Percentiles rank a stretch among this genome's conserved stretches.
Evolutionary conservation across 1,140 invertebrate genomes (phyloP).

Genomic region (Bombus picipes): DNA sequence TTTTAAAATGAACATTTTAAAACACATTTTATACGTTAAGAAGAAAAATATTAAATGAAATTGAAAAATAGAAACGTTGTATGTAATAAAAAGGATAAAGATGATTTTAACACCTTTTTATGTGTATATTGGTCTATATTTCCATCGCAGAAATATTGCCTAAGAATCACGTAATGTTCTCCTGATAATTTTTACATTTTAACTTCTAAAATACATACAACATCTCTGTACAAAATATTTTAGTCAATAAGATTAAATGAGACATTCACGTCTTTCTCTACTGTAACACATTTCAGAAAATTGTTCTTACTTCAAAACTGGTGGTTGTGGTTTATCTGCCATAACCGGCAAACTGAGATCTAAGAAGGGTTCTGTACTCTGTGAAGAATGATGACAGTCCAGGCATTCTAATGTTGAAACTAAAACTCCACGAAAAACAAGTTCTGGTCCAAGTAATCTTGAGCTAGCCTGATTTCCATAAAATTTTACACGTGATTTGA

Average conservation of each 20-base stretch:
- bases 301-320: constrained; percentile 74
- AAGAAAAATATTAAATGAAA: too few relatives aligned
- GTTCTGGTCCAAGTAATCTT: constrained; percentile 90
- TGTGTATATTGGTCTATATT: too few relatives aligned
- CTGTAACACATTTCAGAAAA: background rate
- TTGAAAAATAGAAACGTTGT: too few relatives aligned
- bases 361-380: constrained; percentile 95
- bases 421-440: constrained; percentile 92
- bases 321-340: constrained; percentile 87
- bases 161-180: background rate
- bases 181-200: background rate
- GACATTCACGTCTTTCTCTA: background rate
- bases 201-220: background rate
- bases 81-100: too few relatives aligned
- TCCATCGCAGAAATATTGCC: too few relatives aligned
- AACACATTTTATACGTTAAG: too few relatives aligned
- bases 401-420: constrained; percentile 95
- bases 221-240: background rate
- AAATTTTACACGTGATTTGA: constrained; percentile 89
- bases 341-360: constrained; percentile 96
- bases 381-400: constrained; percentile 92
- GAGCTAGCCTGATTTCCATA: constrained; percentile 92
- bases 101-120: too few relatives aligned
- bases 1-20: too few relatives aligned
- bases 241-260: background rate